Evolutionary conservation across 2,797 vertebrate genomes (phyloP), one percentile per base, ranked within the genome.

Genomic region (Orientallactaga sibirica): DNA sequence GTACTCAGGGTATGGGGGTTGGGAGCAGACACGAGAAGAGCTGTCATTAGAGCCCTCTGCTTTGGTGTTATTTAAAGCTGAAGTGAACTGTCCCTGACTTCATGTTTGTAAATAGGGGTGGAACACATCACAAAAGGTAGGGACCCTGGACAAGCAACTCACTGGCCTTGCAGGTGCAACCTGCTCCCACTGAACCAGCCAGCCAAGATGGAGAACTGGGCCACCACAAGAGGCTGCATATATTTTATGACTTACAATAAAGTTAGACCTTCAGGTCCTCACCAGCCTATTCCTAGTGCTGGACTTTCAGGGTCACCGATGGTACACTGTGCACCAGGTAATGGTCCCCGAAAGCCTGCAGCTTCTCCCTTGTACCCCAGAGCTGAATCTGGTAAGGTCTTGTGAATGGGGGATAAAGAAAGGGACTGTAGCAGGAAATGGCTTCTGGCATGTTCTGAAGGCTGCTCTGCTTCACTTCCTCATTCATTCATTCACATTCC

Each of bases 351-450:
- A 48, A n/a, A n/a, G 84, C 9, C 3, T 25, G 22, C 48, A 20
- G 48, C 27, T 79, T 70, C 73, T 85, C 3, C 5, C 43, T 55
- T 27, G 10, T 1, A 19, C 7, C 3, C 6, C 6, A 3, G 0
- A 37, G 61, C 14, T 66, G 81, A 75, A 27, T 81, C 41, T 81
- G 37, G 27, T 27, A 82, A 8, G 52, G 20, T 22, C 24, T 74
- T 19, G 5, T 22, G 52, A 75, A 43, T 5, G 24, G 68, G 22
- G 64, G 48, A 0, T 0, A 1, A 18, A 22, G 64, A 3, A 0
- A 1, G 61, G 18, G 0, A 0, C 27, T 19, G 29, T 18, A 1
- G 29, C 24, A 2, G 25, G 55, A 14, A 16, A 62, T 29, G 25
- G 73, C 62, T 41, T 16, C 0, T 18, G 29, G 58, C 68, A 24